A percentile compares a stretch with the other conserved stretches of the same genome.
Evolutionary conservation across 2,797 vertebrate species (phyloP).

Genomic region (Melanotaenia maccullochi): DNA sequence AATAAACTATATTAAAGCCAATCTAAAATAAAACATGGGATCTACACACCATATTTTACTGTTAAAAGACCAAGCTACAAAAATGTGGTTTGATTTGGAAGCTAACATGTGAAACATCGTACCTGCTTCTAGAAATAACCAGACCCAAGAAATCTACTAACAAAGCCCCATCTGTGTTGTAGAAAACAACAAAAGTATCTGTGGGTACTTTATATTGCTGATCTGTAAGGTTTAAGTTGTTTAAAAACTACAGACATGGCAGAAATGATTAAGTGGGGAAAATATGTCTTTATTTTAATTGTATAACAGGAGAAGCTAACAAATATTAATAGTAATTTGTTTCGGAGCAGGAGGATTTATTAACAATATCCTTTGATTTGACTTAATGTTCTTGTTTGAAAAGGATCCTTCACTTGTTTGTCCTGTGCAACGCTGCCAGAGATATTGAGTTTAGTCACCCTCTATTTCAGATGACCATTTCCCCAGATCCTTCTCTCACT

Average conservation of each 20-base stretch:
- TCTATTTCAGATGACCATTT: constrained; percentile 71
- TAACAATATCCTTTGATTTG: constrained; percentile 49
- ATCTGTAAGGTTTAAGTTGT: constrained; percentile 20
- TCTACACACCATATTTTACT: constrained; percentile 4
- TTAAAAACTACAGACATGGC: constrained; percentile 19
- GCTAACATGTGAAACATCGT: constrained; percentile 11
- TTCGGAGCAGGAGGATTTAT: constrained; percentile 44
- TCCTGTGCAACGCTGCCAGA: constrained; percentile 48
- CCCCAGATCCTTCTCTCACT: constrained; percentile 74
- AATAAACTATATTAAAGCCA: constrained; percentile 40
- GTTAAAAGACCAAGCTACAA: constrained; percentile 27
- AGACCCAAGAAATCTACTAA: constrained; percentile 28
- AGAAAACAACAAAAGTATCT: constrained; percentile 39
- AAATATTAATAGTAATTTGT: constrained; percentile 49
- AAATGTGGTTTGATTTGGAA: constrained; percentile 25
- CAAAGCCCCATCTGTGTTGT: constrained; percentile 28
- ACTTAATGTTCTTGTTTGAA: constrained; percentile 51
- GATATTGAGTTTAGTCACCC: constrained; percentile 52
- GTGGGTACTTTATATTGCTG: constrained; percentile 32
- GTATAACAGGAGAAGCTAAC: constrained; percentile 24
- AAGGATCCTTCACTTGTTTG: constrained; percentile 58
- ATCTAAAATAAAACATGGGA: constrained; percentile 21
- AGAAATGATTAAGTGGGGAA: constrained; percentile 21
- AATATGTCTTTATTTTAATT: constrained; percentile 37
- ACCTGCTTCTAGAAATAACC: constrained; percentile 39